Evolutionary conservation across 2,113 vertebrate genomes (phyloP).

Genomic region (Ramphastos sulfuratus): DNA sequence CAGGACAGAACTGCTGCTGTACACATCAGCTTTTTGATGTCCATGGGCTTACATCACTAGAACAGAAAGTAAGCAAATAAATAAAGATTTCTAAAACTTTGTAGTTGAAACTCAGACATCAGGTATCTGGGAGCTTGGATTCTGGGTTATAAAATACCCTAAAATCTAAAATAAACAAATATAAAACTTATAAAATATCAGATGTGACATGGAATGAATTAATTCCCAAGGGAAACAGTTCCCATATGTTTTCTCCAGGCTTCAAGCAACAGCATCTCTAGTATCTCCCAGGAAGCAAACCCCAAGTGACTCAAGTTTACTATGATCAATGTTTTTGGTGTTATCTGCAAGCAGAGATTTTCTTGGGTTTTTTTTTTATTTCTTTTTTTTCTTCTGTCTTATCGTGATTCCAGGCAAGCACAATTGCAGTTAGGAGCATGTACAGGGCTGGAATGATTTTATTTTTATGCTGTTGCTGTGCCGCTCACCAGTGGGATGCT

Average conservation of each 20-base stretch:
- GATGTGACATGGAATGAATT: neutral
- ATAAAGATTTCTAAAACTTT: neutral
- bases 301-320: neutral
- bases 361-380: neutral
- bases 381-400: neutral
- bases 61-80: neutral
- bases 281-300: conserved; percentile 36
- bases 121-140: neutral
- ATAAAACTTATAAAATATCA: neutral
- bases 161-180: neutral
- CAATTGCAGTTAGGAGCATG: neutral
- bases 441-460: neutral
- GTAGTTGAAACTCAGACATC: neutral
- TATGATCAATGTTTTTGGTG: neutral
- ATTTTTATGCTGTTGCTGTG: fast-evolving
- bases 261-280: neutral
- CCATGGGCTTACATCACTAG: neutral
- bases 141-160: neutral
- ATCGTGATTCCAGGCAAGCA: neutral
- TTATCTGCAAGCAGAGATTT: neutral
- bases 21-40: neutral
- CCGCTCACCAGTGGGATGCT: neutral
- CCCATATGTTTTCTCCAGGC: neutral
- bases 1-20: neutral
- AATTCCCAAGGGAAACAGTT: neutral